phyloP scores from a whole-genome alignment of 2,888 invertebrate genomes.

The Eupithecia centaureata region DNA sequence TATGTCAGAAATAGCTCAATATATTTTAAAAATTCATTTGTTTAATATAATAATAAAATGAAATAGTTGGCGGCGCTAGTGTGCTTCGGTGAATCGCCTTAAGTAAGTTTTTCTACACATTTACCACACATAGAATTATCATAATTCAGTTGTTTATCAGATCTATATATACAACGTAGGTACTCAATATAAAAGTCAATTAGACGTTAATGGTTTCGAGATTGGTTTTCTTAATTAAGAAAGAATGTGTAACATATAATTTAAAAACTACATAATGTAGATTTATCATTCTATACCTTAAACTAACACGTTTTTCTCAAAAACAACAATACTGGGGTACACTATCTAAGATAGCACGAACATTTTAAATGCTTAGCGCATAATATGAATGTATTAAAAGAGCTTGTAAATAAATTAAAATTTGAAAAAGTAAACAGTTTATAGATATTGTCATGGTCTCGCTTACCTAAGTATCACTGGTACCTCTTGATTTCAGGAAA shows the following conservation, averaged over 20 bases:
- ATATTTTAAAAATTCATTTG: no score
- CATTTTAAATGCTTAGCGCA: conserved; percentile 6
- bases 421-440: conserved; percentile 25
- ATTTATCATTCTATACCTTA: not conserved
- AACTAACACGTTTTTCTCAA: conserved; percentile 24
- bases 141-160: not conserved
- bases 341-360: conserved; percentile 14
- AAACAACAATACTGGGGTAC: conserved; percentile 30
- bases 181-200: not conserved
- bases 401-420: conserved; percentile 40
- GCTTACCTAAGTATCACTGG: conserved; percentile 59
- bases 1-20: no score
- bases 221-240: not conserved
- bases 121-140: not conserved
- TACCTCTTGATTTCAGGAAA: conserved; percentile 88
- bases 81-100: no score
- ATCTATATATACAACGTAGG: not conserved
- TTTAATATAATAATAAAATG: no score
- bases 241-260: not conserved
- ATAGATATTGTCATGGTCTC: conserved; percentile 41
- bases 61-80: no score
- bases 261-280: not conserved
- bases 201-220: not conserved
- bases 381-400: conserved; percentile 47
- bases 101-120: not conserved